These are phyloP conservation scores for Drosophila orena DNA, from an alignment of 1,140 invertebrate genomes.

Conservation along the genomic window DNA sequence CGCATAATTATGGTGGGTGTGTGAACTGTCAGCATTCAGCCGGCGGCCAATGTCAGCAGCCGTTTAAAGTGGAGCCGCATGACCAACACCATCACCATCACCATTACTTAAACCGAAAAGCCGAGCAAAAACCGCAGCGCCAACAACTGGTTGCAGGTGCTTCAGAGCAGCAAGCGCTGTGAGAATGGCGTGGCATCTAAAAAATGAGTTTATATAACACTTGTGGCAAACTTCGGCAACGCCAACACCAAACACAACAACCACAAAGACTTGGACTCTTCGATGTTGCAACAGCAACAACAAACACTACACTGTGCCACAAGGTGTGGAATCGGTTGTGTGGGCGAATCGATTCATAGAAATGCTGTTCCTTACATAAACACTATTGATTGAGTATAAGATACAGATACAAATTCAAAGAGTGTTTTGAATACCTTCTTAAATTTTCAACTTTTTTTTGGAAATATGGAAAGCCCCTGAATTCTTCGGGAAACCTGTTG, in stretches of 20 bases:
- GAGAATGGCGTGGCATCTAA: conserved; percentile 80
- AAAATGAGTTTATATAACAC: conserved; percentile 78
- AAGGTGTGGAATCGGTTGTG: conserved; percentile 5
- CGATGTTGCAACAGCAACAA: conserved; percentile 59
- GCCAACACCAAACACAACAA: conserved; percentile 39
- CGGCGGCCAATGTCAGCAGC: conserved; percentile 53
- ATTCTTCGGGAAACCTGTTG: conserved; percentile 36
- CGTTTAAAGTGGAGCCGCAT: conserved; percentile 48
- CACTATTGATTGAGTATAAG: not conserved
- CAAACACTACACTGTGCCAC: conserved; percentile 47
- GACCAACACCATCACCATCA: conserved; percentile 17
- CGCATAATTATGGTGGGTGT: conserved; percentile 55
- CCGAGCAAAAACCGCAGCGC: conserved; percentile 15
- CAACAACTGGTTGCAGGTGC: conserved; percentile 39
- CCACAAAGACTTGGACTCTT: conserved; percentile 38
- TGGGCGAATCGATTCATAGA: not conserved
- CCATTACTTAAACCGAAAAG: conserved; percentile 4
- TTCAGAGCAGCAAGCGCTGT: conserved; percentile 48
- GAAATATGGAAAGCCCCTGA: too few relatives aligned
- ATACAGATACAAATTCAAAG: too few relatives aligned
- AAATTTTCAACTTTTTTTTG: too few relatives aligned
- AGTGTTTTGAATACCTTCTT: too few relatives aligned
- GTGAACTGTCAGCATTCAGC: conserved; percentile 39
- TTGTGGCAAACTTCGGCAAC: conserved; percentile 56
- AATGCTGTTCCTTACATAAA: not conserved